phyloP scores from a whole-genome alignment of 1,140 invertebrate genomes.

The Scaptodrosophila lebanonensis region DNA sequence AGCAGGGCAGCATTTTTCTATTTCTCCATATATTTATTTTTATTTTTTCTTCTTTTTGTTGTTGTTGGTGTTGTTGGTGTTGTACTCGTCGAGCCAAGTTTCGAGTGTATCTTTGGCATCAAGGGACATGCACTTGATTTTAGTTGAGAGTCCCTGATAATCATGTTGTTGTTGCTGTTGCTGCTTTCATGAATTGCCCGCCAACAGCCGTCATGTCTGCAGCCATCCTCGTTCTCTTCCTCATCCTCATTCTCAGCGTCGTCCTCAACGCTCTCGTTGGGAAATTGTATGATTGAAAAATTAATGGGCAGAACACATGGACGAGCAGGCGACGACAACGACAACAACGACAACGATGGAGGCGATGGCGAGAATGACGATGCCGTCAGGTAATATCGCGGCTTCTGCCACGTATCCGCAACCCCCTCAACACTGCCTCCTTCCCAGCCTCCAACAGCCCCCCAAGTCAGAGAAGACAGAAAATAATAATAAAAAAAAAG shows the following conservation, averaged over 20 bases:
- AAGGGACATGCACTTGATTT: slow-evolving; percentile 72
- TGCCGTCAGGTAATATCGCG: slow-evolving; percentile 6
- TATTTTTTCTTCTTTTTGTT: slow-evolving; percentile 12
- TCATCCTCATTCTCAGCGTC: slow-evolving; percentile 3
- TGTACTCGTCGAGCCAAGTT: slow-evolving; percentile 21
- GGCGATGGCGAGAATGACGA: no score
- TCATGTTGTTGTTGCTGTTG: slow-evolving; percentile 31
- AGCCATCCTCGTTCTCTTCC: background rate
- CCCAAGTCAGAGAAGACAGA: no score
- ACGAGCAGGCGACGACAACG: background rate
- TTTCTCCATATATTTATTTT: slow-evolving; percentile 2
- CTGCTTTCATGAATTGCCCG: background rate
- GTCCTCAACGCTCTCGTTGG: slow-evolving; percentile 20
- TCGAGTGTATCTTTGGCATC: slow-evolving; percentile 61
- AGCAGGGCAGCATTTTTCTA: slow-evolving; percentile 65
- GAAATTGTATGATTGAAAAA: slow-evolving; percentile 73
- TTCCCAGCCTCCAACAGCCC: no score
- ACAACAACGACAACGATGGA: no score
- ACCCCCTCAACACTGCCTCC: no score
- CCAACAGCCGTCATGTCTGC: slow-evolving; percentile 22
- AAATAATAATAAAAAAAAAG: no score
- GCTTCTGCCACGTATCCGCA: no score
- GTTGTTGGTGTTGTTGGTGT: background rate
- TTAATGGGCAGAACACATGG: slow-evolving; percentile 44
- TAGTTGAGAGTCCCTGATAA: slow-evolving; percentile 61